Conservation (phyloP, 2,113 vertebrate genomes). For the Antennarius striatus region DNA sequence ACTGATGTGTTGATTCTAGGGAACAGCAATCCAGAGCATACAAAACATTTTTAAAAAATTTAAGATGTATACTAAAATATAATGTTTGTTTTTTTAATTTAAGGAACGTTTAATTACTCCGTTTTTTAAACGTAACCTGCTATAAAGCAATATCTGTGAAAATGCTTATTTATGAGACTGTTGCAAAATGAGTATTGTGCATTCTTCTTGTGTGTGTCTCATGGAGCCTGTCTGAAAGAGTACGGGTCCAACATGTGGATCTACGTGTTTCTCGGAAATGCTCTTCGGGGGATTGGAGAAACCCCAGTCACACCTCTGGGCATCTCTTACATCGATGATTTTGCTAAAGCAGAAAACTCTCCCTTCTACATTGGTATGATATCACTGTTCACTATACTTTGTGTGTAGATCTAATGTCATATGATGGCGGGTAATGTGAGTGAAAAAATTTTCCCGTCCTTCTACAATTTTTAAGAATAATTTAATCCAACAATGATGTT, state of each 20-base stretch:
- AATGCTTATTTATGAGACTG: background rate
- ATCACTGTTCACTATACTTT: background rate
- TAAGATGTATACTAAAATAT: background rate
- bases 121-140: too few relatives aligned
- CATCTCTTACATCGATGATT: conserved; percentile 93
- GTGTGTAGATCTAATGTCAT: too few relatives aligned
- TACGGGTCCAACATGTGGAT: conserved; percentile 86
- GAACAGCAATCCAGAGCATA: background rate
- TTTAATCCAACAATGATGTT: too few relatives aligned
- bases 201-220: conserved; percentile 9
- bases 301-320: conserved; percentile 88
- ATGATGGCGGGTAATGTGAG: too few relatives aligned
- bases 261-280: conserved; percentile 88
- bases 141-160: too few relatives aligned
- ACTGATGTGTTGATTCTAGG: background rate
- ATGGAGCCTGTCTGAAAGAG: conserved; percentile 81
- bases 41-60: too few relatives aligned
- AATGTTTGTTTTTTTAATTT: background rate
- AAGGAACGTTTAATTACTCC: background rate
- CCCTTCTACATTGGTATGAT: conserved; percentile 88
- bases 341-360: conserved; percentile 85
- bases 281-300: conserved; percentile 91
- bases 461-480: too few relatives aligned
- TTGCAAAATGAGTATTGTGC: background rate
- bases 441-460: too few relatives aligned